These are phyloP conservation scores for Xyrichtys novacula DNA, from an alignment of 2,797 vertebrate species.

Conservation along the genomic window DNA sequence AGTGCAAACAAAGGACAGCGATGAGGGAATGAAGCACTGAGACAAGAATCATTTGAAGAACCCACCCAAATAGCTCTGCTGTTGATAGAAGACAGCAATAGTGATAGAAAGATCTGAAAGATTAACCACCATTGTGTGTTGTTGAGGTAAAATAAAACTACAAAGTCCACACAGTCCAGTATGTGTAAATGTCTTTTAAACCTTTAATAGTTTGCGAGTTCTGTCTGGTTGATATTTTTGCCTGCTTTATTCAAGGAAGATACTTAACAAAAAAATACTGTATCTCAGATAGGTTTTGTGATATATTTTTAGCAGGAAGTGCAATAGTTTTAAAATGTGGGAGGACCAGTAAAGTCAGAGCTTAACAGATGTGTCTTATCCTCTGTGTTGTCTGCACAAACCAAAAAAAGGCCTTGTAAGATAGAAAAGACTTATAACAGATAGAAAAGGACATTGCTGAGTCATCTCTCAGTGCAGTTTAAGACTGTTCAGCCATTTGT, in stretches of 20 bases:
- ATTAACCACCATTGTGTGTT: not conserved
- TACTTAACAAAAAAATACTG: not conserved
- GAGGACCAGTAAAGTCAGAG: constrained; percentile 37
- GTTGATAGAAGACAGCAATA: constrained; percentile 33
- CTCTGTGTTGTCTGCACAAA: constrained; percentile 22
- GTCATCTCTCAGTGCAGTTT: not conserved
- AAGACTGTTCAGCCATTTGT: not conserved
- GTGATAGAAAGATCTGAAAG: constrained; percentile 1
- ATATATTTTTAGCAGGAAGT: constrained; percentile 20
- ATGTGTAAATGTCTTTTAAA: constrained; percentile 17
- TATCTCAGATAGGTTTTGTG: constrained; percentile 18
- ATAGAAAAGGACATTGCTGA: constrained; percentile 9
- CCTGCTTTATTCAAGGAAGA: constrained; percentile 20
- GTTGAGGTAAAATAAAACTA: constrained; percentile 4
- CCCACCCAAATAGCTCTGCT: constrained; percentile 12
- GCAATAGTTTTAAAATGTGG: constrained; percentile 34
- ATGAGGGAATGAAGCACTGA: not conserved
- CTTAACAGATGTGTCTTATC: constrained; percentile 55
- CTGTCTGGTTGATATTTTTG: constrained; percentile 38
- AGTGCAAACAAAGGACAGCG: not conserved
- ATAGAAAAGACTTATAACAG: constrained; percentile 21
- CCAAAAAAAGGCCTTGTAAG: constrained; percentile 16
- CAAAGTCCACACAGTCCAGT: constrained; percentile 3
- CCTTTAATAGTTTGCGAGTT: constrained; percentile 16
- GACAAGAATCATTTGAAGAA: constrained; percentile 1